phyloP scores from a whole-genome alignment of 2,113 vertebrate species.

The Antidorcas marsupialis region DNA sequence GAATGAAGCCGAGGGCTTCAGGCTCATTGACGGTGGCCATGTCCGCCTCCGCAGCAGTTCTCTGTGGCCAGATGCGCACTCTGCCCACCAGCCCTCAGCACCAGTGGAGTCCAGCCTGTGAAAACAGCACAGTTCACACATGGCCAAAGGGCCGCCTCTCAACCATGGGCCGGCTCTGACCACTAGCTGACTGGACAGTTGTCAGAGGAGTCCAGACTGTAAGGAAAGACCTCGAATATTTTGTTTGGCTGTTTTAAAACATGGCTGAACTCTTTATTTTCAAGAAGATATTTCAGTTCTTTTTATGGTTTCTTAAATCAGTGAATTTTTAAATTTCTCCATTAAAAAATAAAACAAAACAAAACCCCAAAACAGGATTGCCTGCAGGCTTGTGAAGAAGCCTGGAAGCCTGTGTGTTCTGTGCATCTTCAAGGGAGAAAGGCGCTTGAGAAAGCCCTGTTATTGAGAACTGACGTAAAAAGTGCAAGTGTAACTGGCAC shows the following conservation, averaged over 20 bases:
- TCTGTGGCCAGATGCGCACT: neutral
- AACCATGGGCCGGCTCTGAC: neutral
- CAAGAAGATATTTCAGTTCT: neutral
- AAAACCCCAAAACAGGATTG: neutral
- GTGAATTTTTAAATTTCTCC: neutral
- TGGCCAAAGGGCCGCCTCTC: neutral
- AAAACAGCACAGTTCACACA: neutral
- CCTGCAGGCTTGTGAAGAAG: neutral
- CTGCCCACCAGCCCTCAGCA: no score
- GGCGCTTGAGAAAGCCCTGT: neutral
- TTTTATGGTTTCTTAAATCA: neutral
- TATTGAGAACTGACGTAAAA: neutral
- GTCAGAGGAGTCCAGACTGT: neutral
- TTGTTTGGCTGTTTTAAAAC: neutral
- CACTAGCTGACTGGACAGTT: neutral
- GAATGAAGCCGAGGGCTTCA: neutral
- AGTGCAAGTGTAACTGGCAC: neutral
- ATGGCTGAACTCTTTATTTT: neutral
- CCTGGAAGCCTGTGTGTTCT: neutral
- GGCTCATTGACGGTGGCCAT: rapidly evolving
- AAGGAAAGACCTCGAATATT: neutral
- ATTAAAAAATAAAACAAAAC: neutral
- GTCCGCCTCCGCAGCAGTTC: neutral
- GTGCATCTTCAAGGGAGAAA: neutral
- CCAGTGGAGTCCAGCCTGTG: neutral